Base-by-base conservation (phyloP, 1,140 invertebrate species). In the Brachionus paranguensis region DNA sequence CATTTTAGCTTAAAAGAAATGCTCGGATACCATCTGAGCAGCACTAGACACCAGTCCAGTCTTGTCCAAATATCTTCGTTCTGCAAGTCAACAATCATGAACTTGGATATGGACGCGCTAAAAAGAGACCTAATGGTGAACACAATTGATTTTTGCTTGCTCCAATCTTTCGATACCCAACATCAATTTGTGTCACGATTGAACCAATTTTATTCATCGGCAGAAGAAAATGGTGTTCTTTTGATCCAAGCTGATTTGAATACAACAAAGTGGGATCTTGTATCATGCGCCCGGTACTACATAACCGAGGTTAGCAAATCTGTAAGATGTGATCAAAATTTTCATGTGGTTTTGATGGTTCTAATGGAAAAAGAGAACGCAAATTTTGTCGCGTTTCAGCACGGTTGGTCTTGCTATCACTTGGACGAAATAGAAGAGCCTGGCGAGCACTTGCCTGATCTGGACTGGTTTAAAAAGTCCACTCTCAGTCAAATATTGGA, bases 231-330 rank as follows among this genome's bases (percentile, higher is more conserved):
- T 14, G 85, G 85, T 2, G 65, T 89, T 12, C 68, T 89, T 41
- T 76, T 89, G 24, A 78, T 89, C 29, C 88, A 88, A 64, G 87
- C 87, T 85, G 88, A 88, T 45, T 86, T 86, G 84, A 87, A 86
- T n/a, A 85, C 86, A 45, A 50, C 85, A n/a, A 86, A 88, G 83
- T 79, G 85, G 10, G 86, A 86, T 43, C 84, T 88, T 37, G 85
- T 89, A 8, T 87, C 87, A 24, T 87, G 87, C 85, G 87, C 87
- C 14, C 85, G 87, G 37, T 87, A 87, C 83, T 41, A 70, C 29
- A 83, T 83, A 50, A 43, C 37, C 10, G 4, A 70, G 78, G 3
- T 27, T 84, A 14, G 78, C 72, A 29, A 68, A 2, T 53, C 70
- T 50, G 27, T 37, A 12, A 53, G 81, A 72, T 7, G 33, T 68